These are phyloP conservation scores for Sandelia bainsii DNA, from an alignment of 2,797 vertebrate genomes.

Conservation along the genomic window DNA sequence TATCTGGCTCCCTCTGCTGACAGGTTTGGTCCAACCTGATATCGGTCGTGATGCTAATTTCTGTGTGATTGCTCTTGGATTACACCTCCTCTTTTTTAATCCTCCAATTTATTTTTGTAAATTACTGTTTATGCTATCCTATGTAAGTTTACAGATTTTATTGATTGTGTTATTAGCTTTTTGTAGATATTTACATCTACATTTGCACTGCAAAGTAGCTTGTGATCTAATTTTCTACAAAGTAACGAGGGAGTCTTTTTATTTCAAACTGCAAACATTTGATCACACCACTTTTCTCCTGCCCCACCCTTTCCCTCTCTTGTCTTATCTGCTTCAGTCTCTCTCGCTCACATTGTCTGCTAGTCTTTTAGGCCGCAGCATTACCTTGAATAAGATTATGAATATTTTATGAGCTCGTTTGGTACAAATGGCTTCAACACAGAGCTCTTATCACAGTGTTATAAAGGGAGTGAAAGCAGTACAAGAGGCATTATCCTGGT, in stretches of 20 bases:
- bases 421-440: slow-evolving; percentile 64
- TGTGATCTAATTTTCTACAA: slow-evolving; percentile 29
- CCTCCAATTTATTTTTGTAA: not conserved
- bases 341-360: slow-evolving; percentile 3
- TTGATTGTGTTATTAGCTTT: not conserved
- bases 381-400: slow-evolving; percentile 58
- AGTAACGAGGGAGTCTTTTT: slow-evolving; percentile 15
- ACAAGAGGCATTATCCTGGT: slow-evolving; percentile 56
- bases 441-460: slow-evolving; percentile 61
- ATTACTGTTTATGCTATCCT: not conserved
- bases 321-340: not conserved
- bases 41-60: not conserved
- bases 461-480: slow-evolving; percentile 50
- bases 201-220: slow-evolving; percentile 6
- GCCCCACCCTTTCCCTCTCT: not conserved
- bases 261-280: slow-evolving; percentile 26
- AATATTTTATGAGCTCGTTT: slow-evolving; percentile 77
- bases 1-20: slow-evolving; percentile 72
- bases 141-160: not conserved
- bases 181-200: not conserved
- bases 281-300: slow-evolving; percentile 23
- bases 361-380: slow-evolving; percentile 35
- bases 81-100: not conserved
- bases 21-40: slow-evolving; percentile 14
- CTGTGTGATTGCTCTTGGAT: not conserved